Conservation (phyloP, 2,797 vertebrate species). For the Kryptolebias ocellatus region DNA sequence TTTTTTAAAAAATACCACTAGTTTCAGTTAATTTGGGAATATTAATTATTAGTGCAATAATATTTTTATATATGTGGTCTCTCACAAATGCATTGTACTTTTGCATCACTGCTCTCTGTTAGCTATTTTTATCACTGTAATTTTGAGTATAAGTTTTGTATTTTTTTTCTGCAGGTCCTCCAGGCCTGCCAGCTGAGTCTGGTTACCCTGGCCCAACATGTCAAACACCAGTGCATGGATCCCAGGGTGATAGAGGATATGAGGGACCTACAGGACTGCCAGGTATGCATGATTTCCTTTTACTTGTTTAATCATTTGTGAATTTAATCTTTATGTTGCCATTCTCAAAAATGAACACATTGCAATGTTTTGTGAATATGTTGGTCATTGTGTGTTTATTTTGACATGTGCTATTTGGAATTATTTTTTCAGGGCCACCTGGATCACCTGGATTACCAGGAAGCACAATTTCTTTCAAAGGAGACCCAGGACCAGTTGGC, state of each 20-base stretch:
- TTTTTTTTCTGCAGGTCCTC: slow-evolving; percentile 41
- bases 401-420: neutral
- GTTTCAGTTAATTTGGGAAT: neutral
- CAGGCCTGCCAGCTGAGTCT: slow-evolving; percentile 48
- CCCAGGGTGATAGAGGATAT: slow-evolving; percentile 46
- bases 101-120: neutral
- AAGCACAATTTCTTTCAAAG: slow-evolving; percentile 6
- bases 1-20: neutral
- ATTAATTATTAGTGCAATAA: neutral
- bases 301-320: neutral
- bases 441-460: slow-evolving; percentile 53
- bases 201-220: slow-evolving; percentile 45
- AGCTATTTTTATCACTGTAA: neutral
- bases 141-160: neutral
- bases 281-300: slow-evolving; percentile 34
- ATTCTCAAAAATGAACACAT: neutral
- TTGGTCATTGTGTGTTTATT: neutral
- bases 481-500: slow-evolving; percentile 59
- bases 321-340: neutral
- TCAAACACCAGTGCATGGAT: slow-evolving; percentile 14
- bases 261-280: slow-evolving; percentile 52
- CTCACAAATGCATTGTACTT: neutral
- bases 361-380: neutral
- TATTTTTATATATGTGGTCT: neutral
- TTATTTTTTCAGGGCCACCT: slow-evolving; percentile 47